Evolutionary conservation across 2,113 vertebrate species (phyloP).

Genomic region (Zeus faber): DNA sequence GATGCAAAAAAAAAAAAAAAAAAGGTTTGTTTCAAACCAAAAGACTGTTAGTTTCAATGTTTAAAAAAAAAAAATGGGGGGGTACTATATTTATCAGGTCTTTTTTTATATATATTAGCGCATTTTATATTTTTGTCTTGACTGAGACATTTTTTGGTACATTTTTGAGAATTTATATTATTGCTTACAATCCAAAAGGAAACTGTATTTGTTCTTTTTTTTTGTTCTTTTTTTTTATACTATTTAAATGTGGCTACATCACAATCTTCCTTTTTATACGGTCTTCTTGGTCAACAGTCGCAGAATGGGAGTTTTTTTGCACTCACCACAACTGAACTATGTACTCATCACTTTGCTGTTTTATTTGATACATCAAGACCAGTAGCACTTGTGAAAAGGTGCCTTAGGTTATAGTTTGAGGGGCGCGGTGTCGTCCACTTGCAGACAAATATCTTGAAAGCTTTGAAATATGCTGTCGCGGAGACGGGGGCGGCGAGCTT

Average conservation of each 20-base stretch:
- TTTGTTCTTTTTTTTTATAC: background rate
- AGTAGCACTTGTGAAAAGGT: slow-evolving; percentile 10
- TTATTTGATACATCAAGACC: slow-evolving; percentile 8
- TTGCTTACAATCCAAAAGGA: slow-evolving; percentile 14
- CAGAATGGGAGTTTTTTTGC: background rate
- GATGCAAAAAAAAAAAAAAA: slow-evolving; percentile 53
- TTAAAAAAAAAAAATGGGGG: slow-evolving; percentile 16
- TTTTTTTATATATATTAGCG: slow-evolving; percentile 47
- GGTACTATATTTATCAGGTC: no score
- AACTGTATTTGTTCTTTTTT: no score
- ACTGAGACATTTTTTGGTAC: slow-evolving; percentile 23
- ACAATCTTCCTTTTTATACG: no score
- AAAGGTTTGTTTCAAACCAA: slow-evolving; percentile 41
- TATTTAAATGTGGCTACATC: slow-evolving; percentile 28
- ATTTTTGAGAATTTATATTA: slow-evolving; percentile 2
- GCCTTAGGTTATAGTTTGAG: background rate
- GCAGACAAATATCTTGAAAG: background rate
- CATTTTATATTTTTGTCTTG: slow-evolving; percentile 39
- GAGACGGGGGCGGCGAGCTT: no score
- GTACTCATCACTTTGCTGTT: slow-evolving; percentile 13
- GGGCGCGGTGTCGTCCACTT: background rate
- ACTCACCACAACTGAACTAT: slow-evolving; percentile 2
- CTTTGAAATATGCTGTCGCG: no score
- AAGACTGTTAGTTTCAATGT: slow-evolving; percentile 56
- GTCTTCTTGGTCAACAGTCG: slow-evolving; percentile 16